Evolutionary conservation across 2,797 vertebrate genomes (phyloP).

Genomic region (Peromyscus attwateri): DNA sequence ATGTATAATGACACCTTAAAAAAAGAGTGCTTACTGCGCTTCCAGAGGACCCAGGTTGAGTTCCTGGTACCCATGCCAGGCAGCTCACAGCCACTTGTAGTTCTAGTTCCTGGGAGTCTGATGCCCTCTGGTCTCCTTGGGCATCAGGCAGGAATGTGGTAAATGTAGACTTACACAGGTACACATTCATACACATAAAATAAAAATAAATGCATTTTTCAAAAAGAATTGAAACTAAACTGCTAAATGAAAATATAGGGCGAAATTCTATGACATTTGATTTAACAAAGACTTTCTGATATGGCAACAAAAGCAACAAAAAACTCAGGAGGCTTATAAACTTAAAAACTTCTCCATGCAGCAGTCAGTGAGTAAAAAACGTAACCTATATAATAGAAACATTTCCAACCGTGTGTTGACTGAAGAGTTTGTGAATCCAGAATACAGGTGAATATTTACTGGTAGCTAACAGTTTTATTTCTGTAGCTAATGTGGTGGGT

Average conservation of each 20-base stretch:
- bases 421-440: neutral
- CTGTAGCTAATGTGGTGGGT: neutral
- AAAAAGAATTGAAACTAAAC: slow-evolving; percentile 20
- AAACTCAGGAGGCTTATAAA: neutral
- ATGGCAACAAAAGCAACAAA: neutral
- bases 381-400: neutral
- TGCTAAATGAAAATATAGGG: neutral
- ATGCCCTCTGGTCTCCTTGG: too few relatives aligned
- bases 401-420: neutral
- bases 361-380: neutral
- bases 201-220: neutral
- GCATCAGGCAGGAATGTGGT: neutral
- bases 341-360: neutral
- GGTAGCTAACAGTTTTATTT: neutral
- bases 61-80: too few relatives aligned
- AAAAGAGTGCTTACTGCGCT: neutral
- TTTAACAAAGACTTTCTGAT: slow-evolving; percentile 24
- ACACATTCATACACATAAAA: neutral
- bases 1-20: neutral
- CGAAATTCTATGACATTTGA: neutral
- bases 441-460: slow-evolving; percentile 13
- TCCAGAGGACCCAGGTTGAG: neutral
- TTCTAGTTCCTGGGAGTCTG: neutral
- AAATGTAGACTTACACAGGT: neutral
- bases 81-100: neutral